Conservation (phyloP, 1,140 invertebrate genomes). For the Bilobella aurantiaca region DNA sequence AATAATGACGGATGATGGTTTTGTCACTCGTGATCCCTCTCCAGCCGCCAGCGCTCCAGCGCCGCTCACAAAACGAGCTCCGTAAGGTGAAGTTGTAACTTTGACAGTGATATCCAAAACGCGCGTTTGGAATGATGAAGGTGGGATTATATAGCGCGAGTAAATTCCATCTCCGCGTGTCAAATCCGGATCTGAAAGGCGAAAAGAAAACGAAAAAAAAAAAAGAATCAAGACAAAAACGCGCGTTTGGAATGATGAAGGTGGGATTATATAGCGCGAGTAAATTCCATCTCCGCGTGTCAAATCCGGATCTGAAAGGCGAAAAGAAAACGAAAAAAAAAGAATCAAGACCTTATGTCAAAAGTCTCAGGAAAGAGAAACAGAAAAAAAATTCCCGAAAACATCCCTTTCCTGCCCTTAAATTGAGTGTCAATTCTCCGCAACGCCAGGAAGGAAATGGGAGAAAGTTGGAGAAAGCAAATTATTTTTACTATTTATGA, state of each 20-base stretch:
- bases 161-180: constrained; percentile 55
- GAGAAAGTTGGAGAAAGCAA: not conserved
- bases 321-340: constrained; percentile 8
- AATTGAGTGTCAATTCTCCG: not conserved
- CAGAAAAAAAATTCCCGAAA: too few relatives aligned
- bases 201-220: constrained; percentile 11
- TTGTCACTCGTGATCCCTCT: not conserved
- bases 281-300: constrained; percentile 55
- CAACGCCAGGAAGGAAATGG: too few relatives aligned
- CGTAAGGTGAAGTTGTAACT: constrained; percentile 29
- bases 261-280: constrained; percentile 49
- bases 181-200: constrained; percentile 52
- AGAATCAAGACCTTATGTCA: not conserved
- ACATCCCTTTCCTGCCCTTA: not conserved
- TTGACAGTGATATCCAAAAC: constrained; percentile 27
- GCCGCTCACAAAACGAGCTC: constrained; percentile 20
- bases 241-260: constrained; percentile 17
- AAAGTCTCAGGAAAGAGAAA: not conserved
- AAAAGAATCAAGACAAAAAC: constrained; percentile 8
- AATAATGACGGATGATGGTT: not conserved
- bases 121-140: constrained; percentile 17
- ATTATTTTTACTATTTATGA: not conserved
- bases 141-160: constrained; percentile 49
- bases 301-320: constrained; percentile 52
- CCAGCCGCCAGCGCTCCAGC: not conserved